Evolutionary conservation across 2,797 vertebrate species (phyloP).

Genomic region (Onychomys leucogaster): DNA sequence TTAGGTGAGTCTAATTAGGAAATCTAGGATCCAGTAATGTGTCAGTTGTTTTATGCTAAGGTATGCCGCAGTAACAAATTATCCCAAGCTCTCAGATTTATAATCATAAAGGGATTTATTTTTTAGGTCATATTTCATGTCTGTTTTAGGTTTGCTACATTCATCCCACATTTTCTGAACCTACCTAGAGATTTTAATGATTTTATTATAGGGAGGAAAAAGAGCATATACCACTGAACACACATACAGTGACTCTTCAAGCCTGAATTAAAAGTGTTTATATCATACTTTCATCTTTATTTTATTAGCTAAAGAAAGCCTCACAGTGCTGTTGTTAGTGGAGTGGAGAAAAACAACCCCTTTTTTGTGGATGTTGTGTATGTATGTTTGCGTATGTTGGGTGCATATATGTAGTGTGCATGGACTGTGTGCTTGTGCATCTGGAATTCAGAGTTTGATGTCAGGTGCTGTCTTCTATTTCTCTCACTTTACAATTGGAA

Average conservation of each 20-base stretch:
- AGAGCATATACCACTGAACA: neutral
- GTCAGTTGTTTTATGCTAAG: neutral
- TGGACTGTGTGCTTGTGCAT: neutral
- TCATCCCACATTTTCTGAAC: neutral
- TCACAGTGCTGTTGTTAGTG: neutral
- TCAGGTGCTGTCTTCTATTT: neutral
- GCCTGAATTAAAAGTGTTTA: neutral
- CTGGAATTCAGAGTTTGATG: neutral
- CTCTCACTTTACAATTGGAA: neutral
- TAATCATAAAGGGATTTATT: neutral
- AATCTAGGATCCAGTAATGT: neutral
- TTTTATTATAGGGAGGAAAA: neutral
- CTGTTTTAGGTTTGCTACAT: neutral
- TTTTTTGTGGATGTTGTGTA: neutral
- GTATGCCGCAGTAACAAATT: neutral
- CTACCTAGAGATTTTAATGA: neutral
- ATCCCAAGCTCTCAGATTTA: neutral
- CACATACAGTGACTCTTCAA: neutral
- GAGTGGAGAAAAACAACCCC: neutral
- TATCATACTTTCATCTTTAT: neutral
- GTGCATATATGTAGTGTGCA: neutral
- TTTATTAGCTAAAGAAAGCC: slow-evolving; percentile 1
- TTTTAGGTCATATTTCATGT: neutral
- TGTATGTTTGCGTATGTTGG: neutral
- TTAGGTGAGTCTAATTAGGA: neutral